Percentiles rank a stretch among this genome's conserved stretches.
Evolutionary conservation across 2,888 invertebrate genomes (phyloP).

Genomic region (Drosophila buzzatii): DNA sequence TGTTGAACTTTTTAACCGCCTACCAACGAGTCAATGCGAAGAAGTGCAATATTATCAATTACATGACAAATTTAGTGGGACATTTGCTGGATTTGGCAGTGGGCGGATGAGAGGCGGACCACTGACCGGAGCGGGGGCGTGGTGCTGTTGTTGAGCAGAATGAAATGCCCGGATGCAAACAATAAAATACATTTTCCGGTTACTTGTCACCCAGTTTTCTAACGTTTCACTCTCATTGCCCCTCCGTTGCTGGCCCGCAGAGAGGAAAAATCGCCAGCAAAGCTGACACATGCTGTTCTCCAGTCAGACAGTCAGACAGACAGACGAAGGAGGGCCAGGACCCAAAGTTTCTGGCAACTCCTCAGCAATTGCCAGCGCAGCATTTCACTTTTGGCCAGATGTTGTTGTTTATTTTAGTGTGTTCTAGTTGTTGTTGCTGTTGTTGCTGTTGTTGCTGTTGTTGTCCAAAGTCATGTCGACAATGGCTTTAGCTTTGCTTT

Average conservation of each 20-base stretch:
- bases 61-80: conserved; percentile 75
- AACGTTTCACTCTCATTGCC: conserved; percentile 23
- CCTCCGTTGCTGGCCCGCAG: conserved; percentile 14
- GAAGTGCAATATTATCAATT: conserved; percentile 81
- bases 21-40: conserved; percentile 30
- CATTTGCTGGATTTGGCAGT: conserved; percentile 16
- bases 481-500: conserved; percentile 84
- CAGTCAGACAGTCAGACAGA: conserved; percentile 40
- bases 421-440: conserved; percentile 44
- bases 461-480: conserved; percentile 83
- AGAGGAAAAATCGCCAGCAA: conserved; percentile 55
- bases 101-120: background rate
- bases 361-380: conserved; percentile 82
- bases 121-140: background rate
- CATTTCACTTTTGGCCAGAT: conserved; percentile 73
- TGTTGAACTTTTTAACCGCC: background rate
- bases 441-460: conserved; percentile 69
- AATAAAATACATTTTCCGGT: conserved; percentile 85
- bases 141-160: conserved; percentile 44
- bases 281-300: conserved; percentile 77
- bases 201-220: conserved; percentile 82
- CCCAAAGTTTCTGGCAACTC: conserved; percentile 73
- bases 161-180: conserved; percentile 82
- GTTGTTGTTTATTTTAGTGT: conserved; percentile 30
- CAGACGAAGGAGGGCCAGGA: conserved; percentile 49